These are phyloP conservation scores for Myxocyprinus asiaticus DNA, from an alignment of 2,113 vertebrate species.

Conservation along the genomic window DNA sequence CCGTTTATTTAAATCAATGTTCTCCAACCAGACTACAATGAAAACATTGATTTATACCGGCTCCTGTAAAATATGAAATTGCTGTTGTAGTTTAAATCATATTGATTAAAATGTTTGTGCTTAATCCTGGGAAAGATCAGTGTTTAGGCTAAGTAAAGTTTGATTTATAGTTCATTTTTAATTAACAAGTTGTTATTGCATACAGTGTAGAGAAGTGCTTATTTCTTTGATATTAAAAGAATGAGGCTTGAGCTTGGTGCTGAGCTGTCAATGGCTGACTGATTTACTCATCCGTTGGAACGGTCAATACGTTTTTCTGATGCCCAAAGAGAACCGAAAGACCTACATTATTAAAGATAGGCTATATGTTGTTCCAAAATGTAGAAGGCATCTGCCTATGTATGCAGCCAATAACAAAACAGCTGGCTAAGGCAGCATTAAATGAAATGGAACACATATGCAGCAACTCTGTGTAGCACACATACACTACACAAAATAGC, in stretches of 20 bases:
- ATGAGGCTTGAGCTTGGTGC: conserved; percentile 1
- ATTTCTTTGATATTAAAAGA: conserved; percentile 18
- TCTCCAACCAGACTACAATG: conserved; percentile 50
- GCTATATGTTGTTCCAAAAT: too few relatives aligned
- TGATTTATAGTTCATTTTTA: conserved; percentile 50
- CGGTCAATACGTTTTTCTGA: too few relatives aligned
- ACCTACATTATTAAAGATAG: too few relatives aligned
- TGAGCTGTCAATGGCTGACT: background rate
- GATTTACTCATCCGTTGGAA: conserved; percentile 24
- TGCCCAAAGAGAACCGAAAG: too few relatives aligned
- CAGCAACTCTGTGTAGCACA: too few relatives aligned
- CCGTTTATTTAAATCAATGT: conserved; percentile 61
- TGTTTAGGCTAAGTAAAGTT: conserved; percentile 34
- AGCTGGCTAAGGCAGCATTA: too few relatives aligned
- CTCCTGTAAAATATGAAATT: conserved; percentile 52
- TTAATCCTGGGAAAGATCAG: conserved; percentile 26
- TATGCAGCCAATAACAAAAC: too few relatives aligned
- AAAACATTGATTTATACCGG: conserved; percentile 57
- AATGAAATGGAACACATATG: too few relatives aligned
- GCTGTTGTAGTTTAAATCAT: conserved; percentile 54
- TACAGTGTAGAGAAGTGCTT: conserved; percentile 34
- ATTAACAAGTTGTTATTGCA: conserved; percentile 45
- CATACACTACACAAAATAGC: too few relatives aligned
- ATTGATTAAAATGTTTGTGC: conserved; percentile 54
- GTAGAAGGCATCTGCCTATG: too few relatives aligned